A percentile compares a stretch with the other conserved stretches of the same genome.
These are phyloP conservation scores for Leptatherina wallacei DNA, from an alignment of 2,797 vertebrate genomes.

Conservation along the genomic window DNA sequence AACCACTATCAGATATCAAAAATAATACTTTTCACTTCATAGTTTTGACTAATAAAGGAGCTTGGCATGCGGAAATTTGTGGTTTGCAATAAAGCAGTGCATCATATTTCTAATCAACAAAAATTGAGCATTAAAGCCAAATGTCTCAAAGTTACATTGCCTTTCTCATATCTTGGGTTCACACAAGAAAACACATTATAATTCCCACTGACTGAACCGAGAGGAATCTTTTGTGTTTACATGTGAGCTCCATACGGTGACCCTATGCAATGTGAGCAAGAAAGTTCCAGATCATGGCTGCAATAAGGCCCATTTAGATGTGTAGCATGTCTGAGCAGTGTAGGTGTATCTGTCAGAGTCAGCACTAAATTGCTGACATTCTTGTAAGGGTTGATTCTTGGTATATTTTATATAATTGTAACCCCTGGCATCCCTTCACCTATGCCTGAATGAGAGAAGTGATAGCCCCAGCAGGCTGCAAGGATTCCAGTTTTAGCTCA, in stretches of 20 bases:
- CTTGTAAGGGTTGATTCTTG: not conserved
- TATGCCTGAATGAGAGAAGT: not conserved
- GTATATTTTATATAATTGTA: not conserved
- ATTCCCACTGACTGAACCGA: too few relatives aligned
- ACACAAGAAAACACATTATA: too few relatives aligned
- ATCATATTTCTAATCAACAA: not conserved
- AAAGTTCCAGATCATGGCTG: not conserved
- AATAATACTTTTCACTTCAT: not conserved
- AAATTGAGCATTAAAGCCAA: not conserved
- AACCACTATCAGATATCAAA: not conserved
- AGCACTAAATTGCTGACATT: not conserved
- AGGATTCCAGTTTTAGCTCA: not conserved
- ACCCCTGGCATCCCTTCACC: not conserved
- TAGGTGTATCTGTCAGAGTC: not conserved
- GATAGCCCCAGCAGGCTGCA: not conserved
- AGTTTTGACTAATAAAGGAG: not conserved
- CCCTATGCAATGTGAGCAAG: not conserved
- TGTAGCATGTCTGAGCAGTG: not conserved
- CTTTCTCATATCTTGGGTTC: not conserved
- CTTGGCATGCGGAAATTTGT: not conserved
- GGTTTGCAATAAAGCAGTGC: not conserved
- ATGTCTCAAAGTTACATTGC: not conserved
- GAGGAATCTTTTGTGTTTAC: not conserved
- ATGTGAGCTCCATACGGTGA: not conserved
- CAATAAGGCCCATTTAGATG: not conserved